Conservation (phyloP, 2,797 vertebrate species). For the Pelodytes ibericus region DNA sequence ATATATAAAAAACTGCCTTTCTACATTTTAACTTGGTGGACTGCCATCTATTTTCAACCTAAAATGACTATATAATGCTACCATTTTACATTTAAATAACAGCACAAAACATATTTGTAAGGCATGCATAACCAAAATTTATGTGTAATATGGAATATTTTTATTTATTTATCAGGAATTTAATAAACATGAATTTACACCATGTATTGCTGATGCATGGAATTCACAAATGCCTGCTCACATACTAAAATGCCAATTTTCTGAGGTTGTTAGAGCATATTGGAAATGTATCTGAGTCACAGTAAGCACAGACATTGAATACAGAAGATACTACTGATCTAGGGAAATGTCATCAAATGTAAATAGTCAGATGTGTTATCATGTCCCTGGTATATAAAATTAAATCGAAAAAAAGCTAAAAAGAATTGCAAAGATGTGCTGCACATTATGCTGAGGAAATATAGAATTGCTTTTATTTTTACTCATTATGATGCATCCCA, state of each 20-base stretch:
- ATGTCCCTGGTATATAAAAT: slow-evolving; percentile 30
- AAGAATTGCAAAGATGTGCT: slow-evolving; percentile 8
- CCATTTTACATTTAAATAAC: too few relatives aligned
- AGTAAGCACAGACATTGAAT: slow-evolving; percentile 23
- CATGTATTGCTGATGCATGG: neutral
- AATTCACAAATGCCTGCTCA: neutral
- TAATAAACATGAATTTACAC: neutral
- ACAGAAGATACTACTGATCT: slow-evolving; percentile 19
- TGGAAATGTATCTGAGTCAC: neutral
- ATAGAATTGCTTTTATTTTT: slow-evolving; percentile 39
- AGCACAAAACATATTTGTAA: too few relatives aligned
- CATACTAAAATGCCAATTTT: too few relatives aligned
- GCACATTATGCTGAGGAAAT: slow-evolving; percentile 35
- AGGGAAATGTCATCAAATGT: slow-evolving; percentile 19
- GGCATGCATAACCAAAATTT: too few relatives aligned
- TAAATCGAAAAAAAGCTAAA: slow-evolving; percentile 20
- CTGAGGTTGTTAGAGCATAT: too few relatives aligned
- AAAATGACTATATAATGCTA: too few relatives aligned
- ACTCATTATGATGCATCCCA: slow-evolving; percentile 46
- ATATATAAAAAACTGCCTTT: too few relatives aligned
- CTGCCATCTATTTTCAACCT: too few relatives aligned
- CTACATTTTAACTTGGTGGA: too few relatives aligned
- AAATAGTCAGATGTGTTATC: slow-evolving; percentile 30
- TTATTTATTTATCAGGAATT: neutral
- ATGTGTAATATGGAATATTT: too few relatives aligned